Evolutionary conservation across 1,140 invertebrate genomes (phyloP), one percentile per base, ranked within the genome.

Genomic region (Bombus breviceps): DNA sequence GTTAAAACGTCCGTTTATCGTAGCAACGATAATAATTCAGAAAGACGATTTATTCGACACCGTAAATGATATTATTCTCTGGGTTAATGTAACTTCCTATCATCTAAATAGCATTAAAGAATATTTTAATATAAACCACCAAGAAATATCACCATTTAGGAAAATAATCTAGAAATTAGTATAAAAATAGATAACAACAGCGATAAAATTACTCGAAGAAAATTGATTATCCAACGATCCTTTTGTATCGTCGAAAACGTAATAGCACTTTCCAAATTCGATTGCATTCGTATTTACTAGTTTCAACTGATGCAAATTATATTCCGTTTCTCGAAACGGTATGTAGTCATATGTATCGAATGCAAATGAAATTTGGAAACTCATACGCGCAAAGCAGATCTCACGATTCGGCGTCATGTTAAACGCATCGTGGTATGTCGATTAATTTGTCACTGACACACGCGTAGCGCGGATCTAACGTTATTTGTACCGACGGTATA

Each of bases 321-420:
- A 53, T 57, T 32, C 8, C 18, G 5, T 41, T 72, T 8, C 68
- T 41, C 47, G n/a, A 72, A 73, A 62, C 47, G 43, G n/a, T 15
- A 43, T 37, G 6, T 22, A 37, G 15, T 15, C 10, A 8, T 15
- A 13, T 9, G 4, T 10, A 43, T 18, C 64, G 77, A 37, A 18
- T 8, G 43, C 34, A 28, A 72, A 81, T 39, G 64, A 41, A 81
- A 72, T 81, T 71, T 71, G 53, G 68, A 28, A 72, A 72, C 72
- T 72, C 68, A 72, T 57, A 59, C 32, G 68, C 8, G 47, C 15
- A 41, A 81, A 72, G n/a, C 41, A 13, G n/a, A 41, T 28, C 28
- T n/a, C 37, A 8, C 13, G 34, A 71, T 62, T 34, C 47, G 53
- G 28, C 25, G 22, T 73, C 69, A 25, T 43, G 47, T 82, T 75